phyloP scores from a whole-genome alignment of 1,140 invertebrate genomes.

The Dendroctonus ponderosae region DNA sequence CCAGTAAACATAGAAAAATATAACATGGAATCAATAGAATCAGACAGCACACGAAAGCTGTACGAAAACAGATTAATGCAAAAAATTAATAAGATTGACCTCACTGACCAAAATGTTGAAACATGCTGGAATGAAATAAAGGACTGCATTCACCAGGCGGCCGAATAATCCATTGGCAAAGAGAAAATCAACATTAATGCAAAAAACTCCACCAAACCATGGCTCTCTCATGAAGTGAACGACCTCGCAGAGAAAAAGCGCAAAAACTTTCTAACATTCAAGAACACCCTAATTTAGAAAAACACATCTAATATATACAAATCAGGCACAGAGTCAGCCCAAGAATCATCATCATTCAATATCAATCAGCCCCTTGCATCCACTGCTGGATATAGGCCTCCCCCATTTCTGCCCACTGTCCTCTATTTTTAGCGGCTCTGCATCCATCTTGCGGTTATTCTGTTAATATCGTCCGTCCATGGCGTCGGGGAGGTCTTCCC shows the following conservation, averaged over 20 bases:
- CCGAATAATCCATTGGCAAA: conserved; percentile 5
- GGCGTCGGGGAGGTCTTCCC: no score
- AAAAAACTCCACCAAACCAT: conserved; percentile 1
- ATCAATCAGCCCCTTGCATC: no score
- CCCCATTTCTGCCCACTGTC: no score
- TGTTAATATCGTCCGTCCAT: no score
- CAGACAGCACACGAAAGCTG: conserved; percentile 2
- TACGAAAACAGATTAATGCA: conserved; percentile 11
- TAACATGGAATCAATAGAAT: conserved; percentile 9
- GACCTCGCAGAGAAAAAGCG: conserved; percentile 2
- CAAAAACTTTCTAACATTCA: conserved; percentile 2
- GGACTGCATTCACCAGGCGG: neutral
- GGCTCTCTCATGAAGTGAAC: conserved; percentile 8
- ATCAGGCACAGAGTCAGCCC: conserved; percentile 1
- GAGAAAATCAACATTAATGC: conserved; percentile 11
- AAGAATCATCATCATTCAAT: neutral
- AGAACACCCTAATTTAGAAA: neutral
- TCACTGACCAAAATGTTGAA: conserved; percentile 1
- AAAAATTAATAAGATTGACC: neutral
- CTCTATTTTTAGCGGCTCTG: no score
- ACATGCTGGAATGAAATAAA: conserved; percentile 8
- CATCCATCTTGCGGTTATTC: no score
- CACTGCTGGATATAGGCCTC: no score
- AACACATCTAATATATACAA: neutral
- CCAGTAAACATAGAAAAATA: conserved; percentile 8